Conservation (phyloP, 2,888 invertebrate genomes). For the Diaphora mendica region DNA sequence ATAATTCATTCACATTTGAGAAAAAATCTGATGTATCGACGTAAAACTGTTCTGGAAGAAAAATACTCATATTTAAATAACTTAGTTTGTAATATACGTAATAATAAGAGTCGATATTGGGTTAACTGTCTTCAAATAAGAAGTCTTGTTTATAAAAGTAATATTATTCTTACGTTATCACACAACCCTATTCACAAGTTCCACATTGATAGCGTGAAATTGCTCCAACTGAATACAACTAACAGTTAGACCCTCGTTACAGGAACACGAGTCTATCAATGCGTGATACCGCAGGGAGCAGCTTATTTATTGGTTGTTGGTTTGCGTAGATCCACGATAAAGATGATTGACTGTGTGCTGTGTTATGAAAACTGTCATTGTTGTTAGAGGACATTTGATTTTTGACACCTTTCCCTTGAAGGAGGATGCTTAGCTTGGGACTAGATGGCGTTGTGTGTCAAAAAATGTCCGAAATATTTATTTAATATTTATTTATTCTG, state of each 20-base stretch:
- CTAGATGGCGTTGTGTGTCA: too few relatives aligned
- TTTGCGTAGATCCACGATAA: constrained; percentile 29
- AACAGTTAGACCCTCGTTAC: constrained; percentile 32
- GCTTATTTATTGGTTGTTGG: constrained; percentile 19
- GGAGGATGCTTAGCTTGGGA: too few relatives aligned
- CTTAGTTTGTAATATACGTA: not conserved
- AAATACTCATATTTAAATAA: not conserved
- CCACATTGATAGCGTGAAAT: constrained; percentile 7
- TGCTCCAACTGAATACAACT: constrained; percentile 23
- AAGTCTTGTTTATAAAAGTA: not conserved
- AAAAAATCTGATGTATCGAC: not conserved
- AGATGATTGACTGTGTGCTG: constrained; percentile 23
- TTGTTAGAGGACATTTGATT: not conserved
- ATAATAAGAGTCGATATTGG: too few relatives aligned
- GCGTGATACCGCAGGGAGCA: constrained; percentile 34
- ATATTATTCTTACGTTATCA: not conserved
- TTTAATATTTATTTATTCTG: too few relatives aligned
- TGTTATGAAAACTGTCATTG: constrained; percentile 2
- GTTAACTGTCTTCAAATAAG: not conserved
- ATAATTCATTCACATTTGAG: not conserved
- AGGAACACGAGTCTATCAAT: constrained; percentile 32
- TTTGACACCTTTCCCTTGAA: not conserved
- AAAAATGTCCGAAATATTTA: too few relatives aligned
- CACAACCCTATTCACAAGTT: not conserved
- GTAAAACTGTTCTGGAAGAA: not conserved